Evolutionary conservation across 2,797 vertebrate genomes (phyloP), one percentile per base, ranked within the genome.

Genomic region (Anguilla anguilla): DNA sequence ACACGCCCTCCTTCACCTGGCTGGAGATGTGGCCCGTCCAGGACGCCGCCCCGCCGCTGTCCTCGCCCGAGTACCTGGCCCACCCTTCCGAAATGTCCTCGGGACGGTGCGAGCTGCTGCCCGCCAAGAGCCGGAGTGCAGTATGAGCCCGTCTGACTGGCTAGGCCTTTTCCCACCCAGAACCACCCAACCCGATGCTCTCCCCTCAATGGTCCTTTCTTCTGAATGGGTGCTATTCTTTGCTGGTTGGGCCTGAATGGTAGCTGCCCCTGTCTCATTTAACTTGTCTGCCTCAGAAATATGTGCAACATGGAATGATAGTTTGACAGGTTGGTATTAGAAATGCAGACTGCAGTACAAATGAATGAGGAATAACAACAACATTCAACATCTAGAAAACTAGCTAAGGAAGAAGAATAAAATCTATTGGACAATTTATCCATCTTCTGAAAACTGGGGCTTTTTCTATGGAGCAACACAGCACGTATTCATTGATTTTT

Each of bases 21-120:
- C 96, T 98, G 89, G 98, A 99, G 91, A 98, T 97, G 97, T 99
- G 97, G 98, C 97, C 98, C 0, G 86, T 96, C 84, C 96, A 97
- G 64, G 97, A 98, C 88, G 95, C 93, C 88, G 93, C 92, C 0
- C 94, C 96, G 0, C 93, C 95, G 31, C 89, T 93, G 83, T 88
- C 88, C 4, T 95, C 95, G 74, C 95, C 96, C 0, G 92, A 92
- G 83, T 93, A 93, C 92, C 90, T 94, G 39, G 94, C 92, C 55
- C 94, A 95, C 59, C 93, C 94, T 3, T 94, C 94, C 13, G 96
- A 98, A 39, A 90, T 93, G 28, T 95, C 95, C 0, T 87, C 87
- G 39, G 89, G 22, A 46, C 91, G 84, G 43, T 82, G 72, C 7
- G 77, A 87, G 53, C 79, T 86, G 7, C 28, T 86, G 43, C 87